Conservation (phyloP, 2,797 vertebrate genomes). For the Oreochromis grahami region DNA sequence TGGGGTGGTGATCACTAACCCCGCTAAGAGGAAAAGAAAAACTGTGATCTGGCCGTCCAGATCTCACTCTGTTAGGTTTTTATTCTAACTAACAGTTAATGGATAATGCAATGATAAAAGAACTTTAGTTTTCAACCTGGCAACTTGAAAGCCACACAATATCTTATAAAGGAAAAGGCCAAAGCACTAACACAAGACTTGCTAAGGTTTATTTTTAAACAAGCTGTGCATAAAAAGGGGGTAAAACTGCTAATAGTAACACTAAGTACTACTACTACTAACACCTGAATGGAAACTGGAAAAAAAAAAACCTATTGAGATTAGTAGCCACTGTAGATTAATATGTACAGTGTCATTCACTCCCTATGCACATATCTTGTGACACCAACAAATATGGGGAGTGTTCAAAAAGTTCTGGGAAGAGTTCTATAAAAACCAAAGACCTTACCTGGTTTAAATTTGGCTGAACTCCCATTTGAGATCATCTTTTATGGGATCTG, state of each 20-base stretch:
- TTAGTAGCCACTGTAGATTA: not conserved
- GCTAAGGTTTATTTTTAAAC: not conserved
- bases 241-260: not conserved
- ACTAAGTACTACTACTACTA: not conserved
- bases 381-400: not conserved
- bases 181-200: not conserved
- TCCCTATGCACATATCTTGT: not conserved
- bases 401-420: not conserved
- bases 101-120: not conserved
- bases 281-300: not conserved
- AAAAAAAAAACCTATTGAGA: not conserved
- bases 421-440: not conserved
- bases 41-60: slow-evolving; percentile 18
- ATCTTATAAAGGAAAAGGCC: not conserved
- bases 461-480: not conserved
- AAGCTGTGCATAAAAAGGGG: not conserved
- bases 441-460: not conserved
- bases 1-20: slow-evolving; percentile 93
- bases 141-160: not conserved
- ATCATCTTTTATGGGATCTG: not conserved
- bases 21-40: slow-evolving; percentile 77
- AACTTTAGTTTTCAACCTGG: not conserved
- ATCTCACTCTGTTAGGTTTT: not conserved
- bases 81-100: not conserved
- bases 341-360: not conserved